Conservation (phyloP, 2,888 invertebrate species). For the Nymphalis c-album region DNA sequence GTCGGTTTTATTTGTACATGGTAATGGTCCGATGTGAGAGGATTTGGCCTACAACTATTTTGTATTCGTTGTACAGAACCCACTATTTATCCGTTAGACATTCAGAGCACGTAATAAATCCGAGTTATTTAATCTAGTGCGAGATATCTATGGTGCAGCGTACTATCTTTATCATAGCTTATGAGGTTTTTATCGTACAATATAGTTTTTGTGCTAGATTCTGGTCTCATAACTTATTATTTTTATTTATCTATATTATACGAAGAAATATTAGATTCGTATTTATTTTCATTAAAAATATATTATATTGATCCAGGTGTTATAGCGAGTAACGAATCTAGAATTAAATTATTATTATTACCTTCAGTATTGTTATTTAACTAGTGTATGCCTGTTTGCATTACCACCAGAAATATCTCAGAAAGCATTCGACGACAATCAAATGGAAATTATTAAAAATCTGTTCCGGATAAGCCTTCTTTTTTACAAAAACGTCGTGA, state of each 20-base stretch:
- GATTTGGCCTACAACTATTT: slow-evolving; percentile 48
- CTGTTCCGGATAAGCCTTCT: no score
- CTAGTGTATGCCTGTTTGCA: no score
- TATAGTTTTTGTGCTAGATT: slow-evolving; percentile 26
- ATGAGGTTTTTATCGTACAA: slow-evolving; percentile 34
- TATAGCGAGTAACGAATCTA: no score
- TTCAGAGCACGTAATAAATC: slow-evolving; percentile 71
- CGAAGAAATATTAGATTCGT: slow-evolving; percentile 9
- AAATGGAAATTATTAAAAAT: no score
- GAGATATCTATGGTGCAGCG: slow-evolving; percentile 47
- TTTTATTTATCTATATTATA: slow-evolving; percentile 15
- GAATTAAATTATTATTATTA: no score
- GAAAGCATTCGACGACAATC: no score
- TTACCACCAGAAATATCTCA: no score
- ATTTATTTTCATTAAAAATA: not conserved
- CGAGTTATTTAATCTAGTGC: slow-evolving; percentile 71
- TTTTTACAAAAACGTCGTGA: no score
- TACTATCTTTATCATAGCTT: slow-evolving; percentile 39
- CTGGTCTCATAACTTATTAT: slow-evolving; percentile 19
- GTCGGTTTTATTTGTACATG: slow-evolving; percentile 26
- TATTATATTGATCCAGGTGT: no score
- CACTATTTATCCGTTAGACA: slow-evolving; percentile 63
- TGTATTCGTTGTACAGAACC: slow-evolving; percentile 51
- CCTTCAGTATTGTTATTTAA: no score
- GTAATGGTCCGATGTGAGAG: slow-evolving; percentile 35